A percentile compares a stretch with the other conserved stretches of the same genome.
These are phyloP conservation scores for Cardiocondyla obscurior DNA, from an alignment of 1,140 invertebrate genomes.

Conservation along the genomic window DNA sequence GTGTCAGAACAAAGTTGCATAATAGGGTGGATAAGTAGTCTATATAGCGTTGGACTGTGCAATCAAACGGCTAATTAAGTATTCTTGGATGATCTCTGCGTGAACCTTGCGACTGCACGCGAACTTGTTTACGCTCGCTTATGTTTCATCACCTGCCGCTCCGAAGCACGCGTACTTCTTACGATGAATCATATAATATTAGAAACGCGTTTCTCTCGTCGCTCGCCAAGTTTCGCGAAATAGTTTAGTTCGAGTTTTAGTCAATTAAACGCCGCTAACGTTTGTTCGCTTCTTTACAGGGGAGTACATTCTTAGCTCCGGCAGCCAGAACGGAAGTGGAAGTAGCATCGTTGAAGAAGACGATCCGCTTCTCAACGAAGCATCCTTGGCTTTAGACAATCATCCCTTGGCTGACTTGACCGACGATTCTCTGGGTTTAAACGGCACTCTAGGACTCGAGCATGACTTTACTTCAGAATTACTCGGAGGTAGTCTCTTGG, in stretches of 20 bases:
- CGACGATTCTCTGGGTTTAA: conserved; percentile 80
- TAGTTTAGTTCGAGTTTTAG: not conserved
- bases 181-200: not conserved
- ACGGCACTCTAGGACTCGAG: conserved; percentile 78
- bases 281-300: conserved; percentile 69
- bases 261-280: not conserved
- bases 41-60: conserved; percentile 1
- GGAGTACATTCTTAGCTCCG: conserved; percentile 80
- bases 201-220: not conserved
- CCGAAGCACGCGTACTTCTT: conserved; percentile 3
- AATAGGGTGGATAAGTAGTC: conserved; percentile 38
- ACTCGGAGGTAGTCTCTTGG: conserved; percentile 77
- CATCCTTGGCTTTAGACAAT: conserved; percentile 77
- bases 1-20: conserved; percentile 32
- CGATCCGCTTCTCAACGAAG: conserved; percentile 72
- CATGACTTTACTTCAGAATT: conserved; percentile 82
- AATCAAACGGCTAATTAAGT: conserved; percentile 62
- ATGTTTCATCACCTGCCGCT: conserved; percentile 41
- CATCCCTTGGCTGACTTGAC: conserved; percentile 76
- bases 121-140: conserved; percentile 67
- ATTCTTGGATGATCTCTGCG: conserved; percentile 49
- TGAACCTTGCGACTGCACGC: conserved; percentile 57
- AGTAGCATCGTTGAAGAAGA: conserved; percentile 69
- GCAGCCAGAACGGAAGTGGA: conserved; percentile 63
- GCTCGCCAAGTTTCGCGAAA: not conserved